Evolutionary conservation across 2,113 vertebrate species (phyloP).

Genomic region (Aleadryas rufinucha): DNA sequence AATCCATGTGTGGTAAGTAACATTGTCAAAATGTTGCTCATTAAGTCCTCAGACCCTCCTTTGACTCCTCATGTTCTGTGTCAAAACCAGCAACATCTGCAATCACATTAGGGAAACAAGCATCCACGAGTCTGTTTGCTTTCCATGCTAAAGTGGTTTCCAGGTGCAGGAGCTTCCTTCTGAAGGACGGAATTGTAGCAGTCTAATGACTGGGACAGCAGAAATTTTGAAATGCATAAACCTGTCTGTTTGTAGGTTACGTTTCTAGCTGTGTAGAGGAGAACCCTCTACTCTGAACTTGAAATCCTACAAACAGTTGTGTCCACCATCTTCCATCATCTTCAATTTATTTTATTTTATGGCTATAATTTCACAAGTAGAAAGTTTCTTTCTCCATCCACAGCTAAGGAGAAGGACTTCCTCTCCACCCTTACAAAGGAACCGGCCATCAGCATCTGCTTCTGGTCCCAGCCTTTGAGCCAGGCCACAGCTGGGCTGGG

Average conservation of each 20-base stretch:
- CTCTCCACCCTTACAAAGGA: background rate
- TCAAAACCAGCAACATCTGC: background rate
- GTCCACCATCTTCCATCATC: background rate
- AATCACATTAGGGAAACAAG: background rate
- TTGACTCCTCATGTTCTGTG: background rate
- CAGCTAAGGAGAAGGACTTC: background rate
- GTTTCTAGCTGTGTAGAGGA: background rate
- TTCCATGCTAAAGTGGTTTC: background rate
- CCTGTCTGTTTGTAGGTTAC: background rate
- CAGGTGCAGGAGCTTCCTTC: background rate
- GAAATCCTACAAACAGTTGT: background rate
- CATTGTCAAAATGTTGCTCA: background rate
- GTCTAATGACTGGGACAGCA: background rate
- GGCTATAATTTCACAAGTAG: background rate
- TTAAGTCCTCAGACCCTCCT: background rate
- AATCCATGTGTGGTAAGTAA: background rate
- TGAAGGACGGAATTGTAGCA: background rate
- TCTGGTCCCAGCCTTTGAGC: background rate
- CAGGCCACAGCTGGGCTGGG: background rate
- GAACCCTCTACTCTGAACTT: background rate
- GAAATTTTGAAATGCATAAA: background rate
- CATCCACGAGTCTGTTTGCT: background rate
- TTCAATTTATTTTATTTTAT: background rate
- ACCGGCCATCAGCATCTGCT: accelerated
- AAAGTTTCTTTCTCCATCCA: background rate